Evolutionary conservation across 2,113 vertebrate species (phyloP).

Genomic region (Syngnathus scovelli): DNA sequence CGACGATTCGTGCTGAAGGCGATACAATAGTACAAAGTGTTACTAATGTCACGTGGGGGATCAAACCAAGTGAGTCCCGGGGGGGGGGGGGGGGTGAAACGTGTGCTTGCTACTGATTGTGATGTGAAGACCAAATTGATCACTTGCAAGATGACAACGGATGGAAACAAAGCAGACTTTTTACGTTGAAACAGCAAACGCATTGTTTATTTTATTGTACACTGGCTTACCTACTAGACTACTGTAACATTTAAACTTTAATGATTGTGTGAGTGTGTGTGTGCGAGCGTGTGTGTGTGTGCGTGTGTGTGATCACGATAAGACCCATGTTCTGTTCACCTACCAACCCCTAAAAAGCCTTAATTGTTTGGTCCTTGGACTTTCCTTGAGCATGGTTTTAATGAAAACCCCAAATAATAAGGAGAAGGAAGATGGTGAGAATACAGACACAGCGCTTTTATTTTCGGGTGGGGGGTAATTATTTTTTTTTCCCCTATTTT

Average conservation of each 20-base stretch:
- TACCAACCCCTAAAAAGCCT: conserved; percentile 90
- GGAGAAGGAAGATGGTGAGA: conserved; percentile 56
- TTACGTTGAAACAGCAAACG: conserved; percentile 75
- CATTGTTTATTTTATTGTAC: conserved; percentile 91
- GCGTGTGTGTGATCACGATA: conserved; percentile 77
- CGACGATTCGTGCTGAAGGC: conserved; percentile 40
- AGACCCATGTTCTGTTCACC: conserved; percentile 76
- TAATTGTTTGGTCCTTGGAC: conserved; percentile 91
- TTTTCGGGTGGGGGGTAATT: conserved; percentile 6
- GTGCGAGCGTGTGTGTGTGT: conserved; percentile 66
- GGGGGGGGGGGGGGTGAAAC: conserved; percentile 18
- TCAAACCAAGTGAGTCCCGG: conserved; percentile 34
- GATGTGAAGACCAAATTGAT: conserved; percentile 81
- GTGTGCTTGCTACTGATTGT: conserved; percentile 67
- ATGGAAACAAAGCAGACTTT: conserved; percentile 59
- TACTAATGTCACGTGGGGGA: conserved; percentile 41
- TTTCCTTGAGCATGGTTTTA: conserved; percentile 85
- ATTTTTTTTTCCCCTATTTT: conserved; percentile 24
- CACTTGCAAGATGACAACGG: conserved; percentile 86
- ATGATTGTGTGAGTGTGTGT: conserved; percentile 82
- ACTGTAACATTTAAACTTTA: conserved; percentile 91
- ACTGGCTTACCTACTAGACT: conserved; percentile 98
- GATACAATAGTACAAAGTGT: conserved; percentile 35
- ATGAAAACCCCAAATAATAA: conserved; percentile 67
- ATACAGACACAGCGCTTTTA: conserved; percentile 67